Conservation (phyloP, 2,888 invertebrate genomes). For the Deilephila elpenor region DNA sequence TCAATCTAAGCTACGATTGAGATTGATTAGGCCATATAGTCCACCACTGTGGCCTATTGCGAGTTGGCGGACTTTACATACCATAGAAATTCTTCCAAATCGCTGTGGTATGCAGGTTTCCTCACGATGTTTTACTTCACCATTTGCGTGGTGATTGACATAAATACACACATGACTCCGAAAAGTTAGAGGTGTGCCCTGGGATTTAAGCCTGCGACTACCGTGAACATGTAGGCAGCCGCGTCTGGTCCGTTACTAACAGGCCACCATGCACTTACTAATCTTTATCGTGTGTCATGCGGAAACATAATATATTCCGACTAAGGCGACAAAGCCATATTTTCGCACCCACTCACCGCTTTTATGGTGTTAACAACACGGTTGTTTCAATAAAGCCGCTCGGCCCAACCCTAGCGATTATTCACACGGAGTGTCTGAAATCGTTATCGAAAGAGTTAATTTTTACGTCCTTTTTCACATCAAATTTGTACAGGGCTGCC, state of each 20-base stretch:
- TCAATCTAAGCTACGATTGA: neutral
- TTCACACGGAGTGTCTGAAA: slow-evolving; percentile 25
- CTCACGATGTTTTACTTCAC: too few species aligned
- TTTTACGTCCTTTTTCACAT: slow-evolving; percentile 18
- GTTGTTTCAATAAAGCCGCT: slow-evolving; percentile 34
- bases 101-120: too few species aligned
- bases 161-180: too few species aligned
- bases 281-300: neutral
- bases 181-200: too few species aligned
- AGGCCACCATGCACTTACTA: neutral
- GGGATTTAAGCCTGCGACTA: too few species aligned
- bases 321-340: neutral
- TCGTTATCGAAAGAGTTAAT: slow-evolving; percentile 30
- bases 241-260: too few species aligned
- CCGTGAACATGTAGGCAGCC: too few species aligned
- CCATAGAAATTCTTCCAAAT: too few species aligned
- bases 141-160: too few species aligned
- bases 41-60: too few species aligned
- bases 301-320: slow-evolving; percentile 23
- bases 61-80: too few species aligned
- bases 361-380: slow-evolving; percentile 35
- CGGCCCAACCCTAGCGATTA: slow-evolving; percentile 32
- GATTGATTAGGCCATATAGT: too few species aligned
- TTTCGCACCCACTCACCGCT: slow-evolving; percentile 6
- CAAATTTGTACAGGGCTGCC: slow-evolving; percentile 15